phyloP scores from a whole-genome alignment of 2,888 invertebrate species.

The Cantharis lateralis region DNA sequence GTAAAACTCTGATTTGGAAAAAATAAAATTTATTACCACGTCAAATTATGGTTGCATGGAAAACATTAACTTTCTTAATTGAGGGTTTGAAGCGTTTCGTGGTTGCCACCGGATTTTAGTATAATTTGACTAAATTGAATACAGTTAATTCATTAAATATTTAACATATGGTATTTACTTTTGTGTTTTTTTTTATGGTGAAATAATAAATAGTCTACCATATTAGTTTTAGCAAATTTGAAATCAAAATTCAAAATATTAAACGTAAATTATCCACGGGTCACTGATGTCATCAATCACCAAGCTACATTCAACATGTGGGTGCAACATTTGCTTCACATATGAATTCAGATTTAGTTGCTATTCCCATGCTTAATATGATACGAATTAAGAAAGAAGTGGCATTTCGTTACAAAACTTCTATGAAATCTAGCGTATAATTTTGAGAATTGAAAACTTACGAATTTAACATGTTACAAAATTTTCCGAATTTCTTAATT shows the following conservation, averaged over 20 bases:
- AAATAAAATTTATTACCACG: slow-evolving; percentile 11
- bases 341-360: slow-evolving; percentile 38
- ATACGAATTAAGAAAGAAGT: slow-evolving; percentile 23
- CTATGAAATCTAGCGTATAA: slow-evolving; percentile 19
- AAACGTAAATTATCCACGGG: slow-evolving; percentile 44
- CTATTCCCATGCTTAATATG: slow-evolving; percentile 39
- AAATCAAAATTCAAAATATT: neutral
- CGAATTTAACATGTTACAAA: neutral
- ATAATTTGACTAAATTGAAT: neutral
- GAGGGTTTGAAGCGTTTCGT: slow-evolving; percentile 1
- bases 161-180: neutral
- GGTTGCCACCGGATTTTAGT: slow-evolving; percentile 6
- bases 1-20: neutral
- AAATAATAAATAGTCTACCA: neutral
- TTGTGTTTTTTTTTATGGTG: neutral
- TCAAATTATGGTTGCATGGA: slow-evolving; percentile 14
- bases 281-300: slow-evolving; percentile 50
- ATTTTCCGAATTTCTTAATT: neutral
- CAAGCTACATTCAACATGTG: slow-evolving; percentile 36
- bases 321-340: slow-evolving; percentile 44
- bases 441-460: slow-evolving; percentile 7
- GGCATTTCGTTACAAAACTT: slow-evolving; percentile 23
- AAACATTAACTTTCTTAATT: slow-evolving; percentile 14
- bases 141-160: neutral
- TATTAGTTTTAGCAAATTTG: neutral